Evolutionary conservation across 2,113 vertebrate species (phyloP).

Genomic region (Eubucco bourcierii): DNA sequence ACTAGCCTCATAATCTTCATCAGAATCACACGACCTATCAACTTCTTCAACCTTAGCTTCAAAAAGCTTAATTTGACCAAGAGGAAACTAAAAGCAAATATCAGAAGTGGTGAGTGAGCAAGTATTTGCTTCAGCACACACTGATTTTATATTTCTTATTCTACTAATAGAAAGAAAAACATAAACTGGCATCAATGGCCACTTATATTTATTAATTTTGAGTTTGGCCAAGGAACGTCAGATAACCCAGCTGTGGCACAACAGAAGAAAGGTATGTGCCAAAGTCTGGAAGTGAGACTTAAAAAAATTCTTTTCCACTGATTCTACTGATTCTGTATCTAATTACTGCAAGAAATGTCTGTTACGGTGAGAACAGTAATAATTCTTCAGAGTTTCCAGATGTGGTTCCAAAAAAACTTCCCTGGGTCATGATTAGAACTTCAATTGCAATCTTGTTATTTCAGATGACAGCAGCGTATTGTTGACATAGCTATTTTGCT

Average conservation of each 20-base stretch:
- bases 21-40: slow-evolving; percentile 87
- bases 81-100: slow-evolving; percentile 85
- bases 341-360: not conserved
- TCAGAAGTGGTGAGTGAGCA: not conserved
- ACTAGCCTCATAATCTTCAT: slow-evolving; percentile 86
- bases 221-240: not conserved
- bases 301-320: not conserved
- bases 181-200: not conserved
- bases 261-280: not conserved
- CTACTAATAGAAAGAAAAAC: not conserved
- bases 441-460: not conserved
- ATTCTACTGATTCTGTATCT: not conserved
- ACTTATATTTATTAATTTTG: not conserved
- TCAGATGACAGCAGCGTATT: not conserved
- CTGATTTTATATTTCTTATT: not conserved
- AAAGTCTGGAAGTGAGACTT: not conserved
- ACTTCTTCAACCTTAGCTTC: slow-evolving; percentile 92
- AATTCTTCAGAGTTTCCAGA: not conserved
- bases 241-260: not conserved
- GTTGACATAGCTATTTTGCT: not conserved
- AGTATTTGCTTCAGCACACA: not conserved
- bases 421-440: not conserved
- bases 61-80: slow-evolving; percentile 95
- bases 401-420: not conserved
- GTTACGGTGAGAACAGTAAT: not conserved